phyloP scores from a whole-genome alignment of 2,797 vertebrate species.

The Pseudochirops cupreus region DNA sequence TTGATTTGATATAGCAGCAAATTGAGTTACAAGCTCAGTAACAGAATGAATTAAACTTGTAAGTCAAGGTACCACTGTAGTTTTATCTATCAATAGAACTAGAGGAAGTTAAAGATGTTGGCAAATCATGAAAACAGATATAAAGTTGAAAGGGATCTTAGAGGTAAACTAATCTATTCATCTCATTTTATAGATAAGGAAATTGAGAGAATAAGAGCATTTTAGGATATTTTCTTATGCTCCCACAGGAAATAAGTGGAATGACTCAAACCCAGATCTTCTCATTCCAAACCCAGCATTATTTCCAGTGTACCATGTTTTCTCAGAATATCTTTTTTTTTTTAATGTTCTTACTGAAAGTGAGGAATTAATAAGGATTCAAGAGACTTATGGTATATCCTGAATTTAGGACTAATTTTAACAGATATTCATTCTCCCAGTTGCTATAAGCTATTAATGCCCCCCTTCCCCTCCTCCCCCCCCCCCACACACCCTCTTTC shows the following conservation, averaged over 20 bases:
- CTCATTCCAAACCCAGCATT: not conserved
- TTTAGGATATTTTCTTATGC: not conserved
- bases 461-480: too few species aligned
- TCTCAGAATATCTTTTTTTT: not conserved
- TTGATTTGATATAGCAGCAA: too few species aligned
- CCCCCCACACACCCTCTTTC: not conserved
- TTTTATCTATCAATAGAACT: not conserved
- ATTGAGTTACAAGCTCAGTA: too few species aligned
- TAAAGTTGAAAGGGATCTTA: not conserved
- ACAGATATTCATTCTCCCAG: not conserved
- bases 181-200: not conserved
- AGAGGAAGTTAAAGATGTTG: not conserved
- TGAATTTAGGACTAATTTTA: not conserved
- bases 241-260: not conserved
- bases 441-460: not conserved
- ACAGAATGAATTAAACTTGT: too few species aligned
- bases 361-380: not conserved
- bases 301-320: not conserved
- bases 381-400: not conserved
- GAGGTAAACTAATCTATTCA: not conserved
- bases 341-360: not conserved
- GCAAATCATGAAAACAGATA: not conserved
- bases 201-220: not conserved
- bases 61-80: not conserved
- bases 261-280: not conserved